phyloP scores from a whole-genome alignment of 1,140 invertebrate species.

The Melanaphis sacchari region DNA sequence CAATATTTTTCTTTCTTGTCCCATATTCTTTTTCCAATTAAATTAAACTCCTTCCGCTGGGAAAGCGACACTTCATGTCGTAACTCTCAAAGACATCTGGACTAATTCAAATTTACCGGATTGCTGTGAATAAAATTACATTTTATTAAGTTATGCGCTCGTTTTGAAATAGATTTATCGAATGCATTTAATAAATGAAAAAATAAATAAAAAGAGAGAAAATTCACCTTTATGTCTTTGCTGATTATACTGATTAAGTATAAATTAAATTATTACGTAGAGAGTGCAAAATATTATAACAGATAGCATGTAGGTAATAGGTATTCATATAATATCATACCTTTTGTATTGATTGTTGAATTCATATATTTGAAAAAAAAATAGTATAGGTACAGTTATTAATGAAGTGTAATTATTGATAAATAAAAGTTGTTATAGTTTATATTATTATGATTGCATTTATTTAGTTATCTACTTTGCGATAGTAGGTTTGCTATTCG shows the following conservation, averaged over 20 bases:
- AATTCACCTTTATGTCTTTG: background rate
- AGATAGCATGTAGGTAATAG: background rate
- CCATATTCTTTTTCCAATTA: conserved; percentile 14
- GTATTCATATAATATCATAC: background rate
- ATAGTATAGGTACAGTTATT: background rate
- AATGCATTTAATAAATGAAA: background rate
- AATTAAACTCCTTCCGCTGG: conserved; percentile 21
- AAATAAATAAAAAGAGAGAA: background rate
- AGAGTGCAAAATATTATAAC: background rate
- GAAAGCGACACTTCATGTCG: background rate
- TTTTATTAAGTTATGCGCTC: conserved; percentile 26
- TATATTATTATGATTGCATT: background rate
- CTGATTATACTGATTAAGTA: conserved; percentile 4
- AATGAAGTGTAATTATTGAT: background rate
- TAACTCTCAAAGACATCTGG: conserved; percentile 32
- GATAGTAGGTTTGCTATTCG: background rate
- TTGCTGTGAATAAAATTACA: background rate
- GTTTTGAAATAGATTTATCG: conserved; percentile 3
- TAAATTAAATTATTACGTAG: background rate
- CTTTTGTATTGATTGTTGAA: background rate
- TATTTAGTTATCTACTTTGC: background rate
- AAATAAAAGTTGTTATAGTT: background rate
- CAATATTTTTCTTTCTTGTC: conserved; percentile 25
- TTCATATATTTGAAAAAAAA: background rate
- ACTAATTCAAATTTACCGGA: conserved; percentile 38